Percentiles rank a stretch among this genome's conserved stretches.
Conservation (phyloP, 2,888 invertebrate genomes). For the Lasioglossum leucozonium region DNA sequence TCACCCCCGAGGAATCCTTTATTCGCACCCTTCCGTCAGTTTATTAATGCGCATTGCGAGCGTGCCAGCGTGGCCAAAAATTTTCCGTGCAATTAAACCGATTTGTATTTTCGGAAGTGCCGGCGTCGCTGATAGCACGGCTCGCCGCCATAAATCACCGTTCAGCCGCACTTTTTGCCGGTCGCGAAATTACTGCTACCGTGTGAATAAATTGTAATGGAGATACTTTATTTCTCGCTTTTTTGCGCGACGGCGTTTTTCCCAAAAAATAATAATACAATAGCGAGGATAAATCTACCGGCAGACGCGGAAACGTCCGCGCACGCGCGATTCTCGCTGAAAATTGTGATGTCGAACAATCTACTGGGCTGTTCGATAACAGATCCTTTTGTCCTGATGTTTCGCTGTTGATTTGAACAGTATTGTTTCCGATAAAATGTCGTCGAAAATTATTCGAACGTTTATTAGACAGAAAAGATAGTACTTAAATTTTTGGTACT, state of each 20-base stretch:
- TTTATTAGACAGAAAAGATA: too few relatives aligned
- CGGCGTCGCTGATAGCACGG: conserved; percentile 40
- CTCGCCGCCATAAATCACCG: conserved; percentile 46
- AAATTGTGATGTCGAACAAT: not conserved
- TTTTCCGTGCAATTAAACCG: conserved; percentile 78
- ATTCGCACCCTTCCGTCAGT: conserved; percentile 69
- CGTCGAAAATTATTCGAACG: not conserved
- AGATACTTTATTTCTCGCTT: conserved; percentile 35
- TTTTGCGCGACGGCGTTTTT: not conserved
- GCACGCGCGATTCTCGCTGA: not conserved
- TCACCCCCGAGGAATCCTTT: conserved; percentile 56
- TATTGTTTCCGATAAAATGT: not conserved
- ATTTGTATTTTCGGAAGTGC: conserved; percentile 71
- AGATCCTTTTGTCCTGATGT: not conserved
- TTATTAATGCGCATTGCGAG: conserved; percentile 76
- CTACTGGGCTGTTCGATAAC: not conserved
- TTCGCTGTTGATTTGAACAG: not conserved
- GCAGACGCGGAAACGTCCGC: not conserved
- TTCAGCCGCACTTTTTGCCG: conserved; percentile 12
- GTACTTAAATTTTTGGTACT: too few relatives aligned
- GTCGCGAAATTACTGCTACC: conserved; percentile 26
- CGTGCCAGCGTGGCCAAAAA: conserved; percentile 70
- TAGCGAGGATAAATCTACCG: conserved; percentile 33
- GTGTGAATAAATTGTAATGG: conserved; percentile 44
- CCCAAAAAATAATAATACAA: conserved; percentile 15